Evolutionary conservation across 2,113 vertebrate species (phyloP), one percentile per base, ranked within the genome.

Genomic region (Barnardius zonarius): DNA sequence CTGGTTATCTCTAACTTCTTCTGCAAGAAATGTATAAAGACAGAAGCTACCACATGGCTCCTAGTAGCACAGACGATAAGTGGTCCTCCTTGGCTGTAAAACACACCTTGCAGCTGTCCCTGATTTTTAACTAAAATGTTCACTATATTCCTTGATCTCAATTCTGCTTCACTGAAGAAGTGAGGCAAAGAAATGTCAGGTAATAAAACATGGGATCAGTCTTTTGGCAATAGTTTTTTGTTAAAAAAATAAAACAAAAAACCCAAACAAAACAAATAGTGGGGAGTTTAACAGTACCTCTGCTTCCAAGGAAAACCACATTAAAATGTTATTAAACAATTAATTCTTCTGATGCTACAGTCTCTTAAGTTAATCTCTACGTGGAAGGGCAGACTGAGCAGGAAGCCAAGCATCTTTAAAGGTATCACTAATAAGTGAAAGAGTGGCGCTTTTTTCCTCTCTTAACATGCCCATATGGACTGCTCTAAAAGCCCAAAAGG

Each of bases 1-100:
- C 80, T 39, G 31, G 41, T 63, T 80, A 83, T 87, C 74, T 83
- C 90, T 76, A 91, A 48, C 52, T 91, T 95, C 84, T 92, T 89
- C 74, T 89, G 72, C 59, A 88, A 86, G 70, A 66, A 5, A 3
- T 23, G 24, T 64, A 73, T 5, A 63, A 64, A 73, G 52, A 91
- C 68, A 86, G 87, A 93, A 92, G 80, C 22, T 87, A 54, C 77
- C 62, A 33, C 5, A 3, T 66, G 48, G 76, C 88, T 92, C 62
- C 77, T 39, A 61, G 63, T 17, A 66, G 72, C 66, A 77, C 31
- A 88, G 35, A 93, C 48, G 68, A 88, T 86, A 85, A 94, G 90
- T 64, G 77, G 88, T 66, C 48, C 51, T 90, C 49, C 78, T 48
- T 59, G 64, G 43, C 62, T 94, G 61, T 48, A 94, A 84, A 95